phyloP scores from a whole-genome alignment of 2,888 invertebrate genomes.

The Aplocera efformata region DNA sequence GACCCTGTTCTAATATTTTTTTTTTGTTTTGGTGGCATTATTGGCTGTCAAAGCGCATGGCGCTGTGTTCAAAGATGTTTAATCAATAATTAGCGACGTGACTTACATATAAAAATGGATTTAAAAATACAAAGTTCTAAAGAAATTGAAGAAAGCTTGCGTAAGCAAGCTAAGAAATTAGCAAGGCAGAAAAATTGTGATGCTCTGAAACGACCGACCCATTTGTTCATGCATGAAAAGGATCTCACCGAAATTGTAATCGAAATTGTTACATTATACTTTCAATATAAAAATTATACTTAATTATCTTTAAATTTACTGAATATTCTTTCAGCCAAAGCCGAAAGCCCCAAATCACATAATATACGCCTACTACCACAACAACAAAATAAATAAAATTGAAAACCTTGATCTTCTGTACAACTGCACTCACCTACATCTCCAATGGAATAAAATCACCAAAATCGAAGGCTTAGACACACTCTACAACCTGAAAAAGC shows the following conservation, averaged over 20 bases:
- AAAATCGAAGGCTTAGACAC: conserved; percentile 84
- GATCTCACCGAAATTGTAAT: conserved; percentile 79
- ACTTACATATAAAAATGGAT: conserved; percentile 16
- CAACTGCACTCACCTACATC: conserved; percentile 84
- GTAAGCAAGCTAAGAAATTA: conserved; percentile 62
- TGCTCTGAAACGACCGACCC: conserved; percentile 54
- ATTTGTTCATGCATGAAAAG: conserved; percentile 82
- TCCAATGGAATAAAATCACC: conserved; percentile 88
- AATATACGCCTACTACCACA: conserved; percentile 87
- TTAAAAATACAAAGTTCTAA: conserved; percentile 39
- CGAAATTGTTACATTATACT: too few relatives aligned
- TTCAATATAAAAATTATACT: too few relatives aligned
- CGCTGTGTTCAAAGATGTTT: conserved; percentile 48
- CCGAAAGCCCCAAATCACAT: conserved; percentile 66
- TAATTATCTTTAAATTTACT: too few relatives aligned
- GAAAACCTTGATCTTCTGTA: conserved; percentile 84
- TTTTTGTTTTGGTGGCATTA: conserved; percentile 1
- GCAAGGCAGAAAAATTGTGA: conserved; percentile 48
- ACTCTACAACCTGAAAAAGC: conserved; percentile 84
- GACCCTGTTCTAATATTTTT: neutral
- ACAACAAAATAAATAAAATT: conserved; percentile 88
- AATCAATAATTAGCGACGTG: conserved; percentile 22
- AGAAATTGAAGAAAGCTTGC: conserved; percentile 50
- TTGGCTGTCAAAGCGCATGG: conserved; percentile 9
- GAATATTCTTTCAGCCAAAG: conserved; percentile 58